Base-by-base conservation (phyloP, 2,113 vertebrate species). In the Thermophis baileyi region DNA sequence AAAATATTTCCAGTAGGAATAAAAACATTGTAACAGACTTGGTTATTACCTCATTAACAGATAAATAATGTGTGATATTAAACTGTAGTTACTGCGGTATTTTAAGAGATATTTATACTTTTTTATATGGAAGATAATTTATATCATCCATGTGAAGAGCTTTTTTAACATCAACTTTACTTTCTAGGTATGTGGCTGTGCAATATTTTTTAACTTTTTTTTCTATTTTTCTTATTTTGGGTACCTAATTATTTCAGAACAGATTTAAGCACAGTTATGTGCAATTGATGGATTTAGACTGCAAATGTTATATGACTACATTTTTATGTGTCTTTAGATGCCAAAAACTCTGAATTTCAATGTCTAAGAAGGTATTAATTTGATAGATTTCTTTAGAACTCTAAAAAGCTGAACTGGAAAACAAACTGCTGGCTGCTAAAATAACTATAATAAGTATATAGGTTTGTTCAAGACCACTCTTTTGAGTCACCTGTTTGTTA, bases 1-100 rank as follows among this genome's bases (percentile, higher is more conserved):
- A 93, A 99, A 98, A 97, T 99, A 99, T 97, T 99, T 99, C 98
- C 99, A 99, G 93, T 99, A 99, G 97, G 89, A 96, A 93, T 95
- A 94, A 97, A 81, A 95, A 63, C 94, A 92, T 96, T 96, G 91
- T 97, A 96, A 97, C 96, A 97, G 94, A 97, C 95, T 96, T 97
- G 97, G 97, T 96, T 97, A 98, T 99, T 99, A 99, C 99, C 99
- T 99, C 98, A 99, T 98, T 98, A 97, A 97, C 96, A 97, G 97
- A 95, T 96, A 97, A 97, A 97, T 97, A 97, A 96, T 97, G 97
- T 97, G 98, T 97, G 96, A 97, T 97, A 98, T 97, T 96, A 91
- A 97, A 97, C 95, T 98, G 96, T 97, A 98, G 95, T 97, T 98
- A 97, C 95, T 97, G 94, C 96, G 96, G 97, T 96, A 98, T 97